A percentile compares a stretch with the other conserved stretches of the same genome.
phyloP scores from a whole-genome alignment of 1,140 invertebrate species.

The Neodiprion fabricii region DNA sequence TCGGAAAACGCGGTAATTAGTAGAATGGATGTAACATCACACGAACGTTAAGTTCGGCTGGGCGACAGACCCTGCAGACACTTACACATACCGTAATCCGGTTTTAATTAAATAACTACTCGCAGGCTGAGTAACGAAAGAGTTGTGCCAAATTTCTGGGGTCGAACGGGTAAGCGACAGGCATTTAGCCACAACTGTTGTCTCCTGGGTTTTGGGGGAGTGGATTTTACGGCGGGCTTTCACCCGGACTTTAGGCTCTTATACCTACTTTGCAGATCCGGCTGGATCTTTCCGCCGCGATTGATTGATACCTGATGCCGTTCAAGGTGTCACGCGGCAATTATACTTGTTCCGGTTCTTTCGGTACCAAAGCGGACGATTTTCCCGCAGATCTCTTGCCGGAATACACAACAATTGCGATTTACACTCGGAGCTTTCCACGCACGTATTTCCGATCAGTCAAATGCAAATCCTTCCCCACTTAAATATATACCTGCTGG shows the following conservation, averaged over 20 bases:
- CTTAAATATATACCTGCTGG: not conserved
- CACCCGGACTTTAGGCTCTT: too few species aligned
- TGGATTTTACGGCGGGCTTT: too few species aligned
- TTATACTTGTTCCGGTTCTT: too few species aligned
- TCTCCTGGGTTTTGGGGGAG: slow-evolving; percentile 36
- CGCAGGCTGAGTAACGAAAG: slow-evolving; percentile 31
- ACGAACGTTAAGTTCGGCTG: not conserved
- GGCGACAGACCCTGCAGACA: slow-evolving; percentile 22
- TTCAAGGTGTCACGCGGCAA: too few species aligned
- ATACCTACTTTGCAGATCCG: too few species aligned
- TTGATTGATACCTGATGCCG: too few species aligned
- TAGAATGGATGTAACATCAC: slow-evolving; percentile 20
- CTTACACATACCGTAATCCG: slow-evolving; percentile 48
- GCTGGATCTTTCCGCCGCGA: too few species aligned
- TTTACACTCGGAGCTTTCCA: not conserved
- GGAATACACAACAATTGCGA: not conserved
- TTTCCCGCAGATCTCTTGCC: not conserved
- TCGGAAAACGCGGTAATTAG: slow-evolving; percentile 47
- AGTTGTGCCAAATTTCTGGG: slow-evolving; percentile 37
- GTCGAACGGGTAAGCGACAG: slow-evolving; percentile 29
- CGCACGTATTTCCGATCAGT: slow-evolving; percentile 1
- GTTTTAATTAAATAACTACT: slow-evolving; percentile 56
- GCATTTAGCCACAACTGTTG: slow-evolving; percentile 62
- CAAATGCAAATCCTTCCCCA: not conserved
- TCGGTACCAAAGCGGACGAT: not conserved